A percentile compares a stretch with the other conserved stretches of the same genome.
phyloP scores from a whole-genome alignment of 2,113 vertebrate genomes.

The Laticauda colubrina region DNA sequence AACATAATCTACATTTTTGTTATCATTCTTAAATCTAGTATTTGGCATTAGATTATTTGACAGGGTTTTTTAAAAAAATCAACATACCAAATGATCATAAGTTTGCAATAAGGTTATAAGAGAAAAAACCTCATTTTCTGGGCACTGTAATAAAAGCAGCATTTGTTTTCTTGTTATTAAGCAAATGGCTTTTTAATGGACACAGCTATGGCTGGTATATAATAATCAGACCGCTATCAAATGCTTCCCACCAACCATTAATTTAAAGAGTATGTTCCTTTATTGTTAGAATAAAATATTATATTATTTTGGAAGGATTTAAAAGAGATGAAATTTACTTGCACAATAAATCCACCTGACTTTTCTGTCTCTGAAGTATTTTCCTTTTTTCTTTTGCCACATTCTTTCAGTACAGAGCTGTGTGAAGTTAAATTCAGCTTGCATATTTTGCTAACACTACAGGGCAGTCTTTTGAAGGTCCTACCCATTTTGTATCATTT shows the following conservation, averaged over 20 bases:
- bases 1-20: not conserved
- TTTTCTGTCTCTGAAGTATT: not conserved
- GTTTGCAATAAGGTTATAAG: slow-evolving; percentile 34
- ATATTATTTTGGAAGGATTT: not conserved
- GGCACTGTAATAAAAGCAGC: slow-evolving; percentile 43
- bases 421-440: not conserved
- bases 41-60: slow-evolving; percentile 34
- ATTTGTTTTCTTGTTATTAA: slow-evolving; percentile 54
- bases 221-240: slow-evolving; percentile 54
- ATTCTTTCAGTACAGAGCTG: not conserved
- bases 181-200: slow-evolving; percentile 61
- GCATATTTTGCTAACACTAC: not conserved
- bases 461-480: not conserved
- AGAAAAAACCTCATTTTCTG: slow-evolving; percentile 32
- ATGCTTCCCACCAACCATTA: slow-evolving; percentile 51
- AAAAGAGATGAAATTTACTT: slow-evolving; percentile 2
- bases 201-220: slow-evolving; percentile 45
- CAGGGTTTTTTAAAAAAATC: not conserved
- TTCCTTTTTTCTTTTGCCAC: too few relatives aligned
- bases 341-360: not conserved
- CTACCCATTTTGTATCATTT: not conserved
- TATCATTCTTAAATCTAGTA: not conserved
- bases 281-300: slow-evolving; percentile 35
- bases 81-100: slow-evolving; percentile 33
- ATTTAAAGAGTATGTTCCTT: slow-evolving; percentile 44